Evolutionary conservation across 2,113 vertebrate genomes (phyloP).

Genomic region (Oophaga pumilio): DNA sequence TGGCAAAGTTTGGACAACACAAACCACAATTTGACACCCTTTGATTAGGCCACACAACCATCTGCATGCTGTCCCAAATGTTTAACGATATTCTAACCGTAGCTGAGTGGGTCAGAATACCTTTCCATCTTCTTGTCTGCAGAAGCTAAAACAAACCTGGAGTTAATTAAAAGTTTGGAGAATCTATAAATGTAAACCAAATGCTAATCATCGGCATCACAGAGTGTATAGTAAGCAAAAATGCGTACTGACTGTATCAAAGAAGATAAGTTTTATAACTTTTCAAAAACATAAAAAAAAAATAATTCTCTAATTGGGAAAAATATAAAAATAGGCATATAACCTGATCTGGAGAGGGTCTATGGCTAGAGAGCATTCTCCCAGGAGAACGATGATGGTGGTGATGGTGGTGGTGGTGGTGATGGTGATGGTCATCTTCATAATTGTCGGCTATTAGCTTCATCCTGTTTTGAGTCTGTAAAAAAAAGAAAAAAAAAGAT

Average conservation of each 20-base stretch:
- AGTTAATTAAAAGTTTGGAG: background rate
- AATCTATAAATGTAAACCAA: background rate
- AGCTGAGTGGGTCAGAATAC: background rate
- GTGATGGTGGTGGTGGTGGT: constrained; percentile 82
- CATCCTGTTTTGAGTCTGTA: constrained; percentile 96
- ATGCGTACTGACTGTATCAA: background rate
- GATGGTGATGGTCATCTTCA: constrained; percentile 91
- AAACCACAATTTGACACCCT: background rate
- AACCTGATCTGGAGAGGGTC: constrained; percentile 92
- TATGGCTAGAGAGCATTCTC: constrained; percentile 85
- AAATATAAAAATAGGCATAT: constrained; percentile 37
- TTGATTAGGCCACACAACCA: background rate
- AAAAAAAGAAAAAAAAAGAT: constrained; percentile 60
- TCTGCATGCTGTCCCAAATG: background rate
- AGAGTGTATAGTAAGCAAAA: background rate
- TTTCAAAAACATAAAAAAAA: background rate
- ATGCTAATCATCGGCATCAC: background rate
- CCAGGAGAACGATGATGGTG: constrained; percentile 82
- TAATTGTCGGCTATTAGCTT: constrained; percentile 96
- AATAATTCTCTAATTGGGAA: background rate
- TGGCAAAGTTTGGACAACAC: background rate
- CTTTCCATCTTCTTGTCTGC: background rate
- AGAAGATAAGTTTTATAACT: background rate
- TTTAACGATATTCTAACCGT: background rate
- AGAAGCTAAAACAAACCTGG: background rate